phyloP scores from a whole-genome alignment of 2,113 vertebrate genomes.

The Upupa epops region DNA sequence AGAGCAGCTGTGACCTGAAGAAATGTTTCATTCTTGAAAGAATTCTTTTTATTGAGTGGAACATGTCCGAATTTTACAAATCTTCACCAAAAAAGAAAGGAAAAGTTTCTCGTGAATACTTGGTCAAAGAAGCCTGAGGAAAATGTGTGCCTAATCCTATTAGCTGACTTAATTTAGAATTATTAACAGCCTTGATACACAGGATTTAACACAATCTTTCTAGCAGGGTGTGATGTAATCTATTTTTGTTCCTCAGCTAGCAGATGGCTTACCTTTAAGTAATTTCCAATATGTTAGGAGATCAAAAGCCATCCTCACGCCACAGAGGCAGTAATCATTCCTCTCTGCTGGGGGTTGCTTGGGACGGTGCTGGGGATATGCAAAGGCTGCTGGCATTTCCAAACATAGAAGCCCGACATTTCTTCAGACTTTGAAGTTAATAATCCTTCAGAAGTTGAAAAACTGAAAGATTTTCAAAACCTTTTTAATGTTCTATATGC shows the following conservation, averaged over 20 bases:
- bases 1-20: conserved; percentile 50
- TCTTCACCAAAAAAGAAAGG: conserved; percentile 48
- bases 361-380: conserved; percentile 83
- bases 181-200: conserved; percentile 82
- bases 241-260: conserved; percentile 84
- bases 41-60: conserved; percentile 57
- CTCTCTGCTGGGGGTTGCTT: conserved; percentile 83
- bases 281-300: conserved; percentile 91
- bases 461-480: conserved; percentile 77
- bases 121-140: conserved; percentile 75
- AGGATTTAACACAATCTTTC: conserved; percentile 82
- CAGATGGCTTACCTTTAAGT: conserved; percentile 91
- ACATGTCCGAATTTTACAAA: conserved; percentile 70
- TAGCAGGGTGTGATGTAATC: conserved; percentile 91
- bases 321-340: conserved; percentile 85
- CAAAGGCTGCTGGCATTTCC: conserved; percentile 94
- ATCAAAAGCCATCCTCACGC: conserved; percentile 88
- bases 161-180: conserved; percentile 86
- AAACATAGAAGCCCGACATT: conserved; percentile 93
- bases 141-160: conserved; percentile 84
- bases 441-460: conserved; percentile 92
- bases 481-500: conserved; percentile 80
- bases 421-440: conserved; percentile 96
- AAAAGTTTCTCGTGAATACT: conserved; percentile 60
- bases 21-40: conserved; percentile 55